Evolutionary conservation across 2,113 vertebrate species (phyloP).

Genomic region (Mus musculus): GRCm39 chr12:41436501-41437000

Average conservation of each 20-base stretch:
- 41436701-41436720: not conserved
- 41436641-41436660: not conserved
- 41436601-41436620: constrained; percentile 55
- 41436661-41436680: not conserved
- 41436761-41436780: not conserved
- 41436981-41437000: constrained; percentile 46
- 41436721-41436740: not conserved
- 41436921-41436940: constrained; percentile 23
- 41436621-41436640: constrained; percentile 12
- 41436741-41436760: constrained; percentile 42
- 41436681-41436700: not conserved
- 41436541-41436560: constrained; percentile 68
- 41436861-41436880: constrained; percentile 43
- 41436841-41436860: constrained; percentile 21
- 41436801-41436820: not conserved
- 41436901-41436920: constrained; percentile 19
- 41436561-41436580: constrained; percentile 53
- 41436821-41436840: not conserved
- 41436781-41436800: not conserved
- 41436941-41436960: not conserved
- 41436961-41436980: not conserved
- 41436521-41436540: constrained; percentile 45
- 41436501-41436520: not conserved
- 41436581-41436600: constrained; percentile 67
- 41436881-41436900: not conserved